Evolutionary conservation across 2,888 invertebrate genomes (phyloP), one percentile per base, ranked within the genome.

Genomic region (Pachliopta kotzebuea): DNA sequence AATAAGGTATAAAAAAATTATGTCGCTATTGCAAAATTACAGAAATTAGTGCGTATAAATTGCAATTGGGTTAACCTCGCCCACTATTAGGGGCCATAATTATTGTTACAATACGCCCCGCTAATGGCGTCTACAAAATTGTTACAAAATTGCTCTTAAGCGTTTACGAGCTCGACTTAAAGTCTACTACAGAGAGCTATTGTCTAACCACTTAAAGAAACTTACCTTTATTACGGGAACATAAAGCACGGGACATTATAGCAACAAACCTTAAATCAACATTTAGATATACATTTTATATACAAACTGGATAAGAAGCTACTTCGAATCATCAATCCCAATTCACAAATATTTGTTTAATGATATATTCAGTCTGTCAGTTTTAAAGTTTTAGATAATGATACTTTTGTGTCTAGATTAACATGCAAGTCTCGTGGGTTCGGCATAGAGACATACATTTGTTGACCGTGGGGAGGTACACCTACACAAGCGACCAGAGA

Each of bases 401-500:
- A 45, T 45, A 45, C n/a, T 21, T 24, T 62, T 42, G 1, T 56
- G 18, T 31, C 1, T 80, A 91, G 90, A 75, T 91, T 60, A 90
- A 90, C 72, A 88, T 95, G 85, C 96, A 98, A 94, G 97, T 98
- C 74, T 97, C 97, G 49, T 98, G 97, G 97, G 96, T 98, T 69
- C 93, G 97, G 68, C 97, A 97, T 86, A 93, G 97, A 74, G 98
- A 98, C 86, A 96, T 97, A 68, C 98, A 98, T 83, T 91, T 98
- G 77, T 93, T 98, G 73, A 97, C 97, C 0, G 96, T 97, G 63
- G 98, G 97, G 37, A 93, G 96, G 58, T 97, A 97, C 85, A 97
- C 97, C 18, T 98, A 98, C 90, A 97, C 97, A 52, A 96, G 96
- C 72, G 98, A 98, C 88, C 97, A 97, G 85, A 93, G 98, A 75